A percentile compares a stretch with the other conserved stretches of the same genome.
Conservation (phyloP, 2,797 vertebrate species). For the Leuciscus waleckii region DNA sequence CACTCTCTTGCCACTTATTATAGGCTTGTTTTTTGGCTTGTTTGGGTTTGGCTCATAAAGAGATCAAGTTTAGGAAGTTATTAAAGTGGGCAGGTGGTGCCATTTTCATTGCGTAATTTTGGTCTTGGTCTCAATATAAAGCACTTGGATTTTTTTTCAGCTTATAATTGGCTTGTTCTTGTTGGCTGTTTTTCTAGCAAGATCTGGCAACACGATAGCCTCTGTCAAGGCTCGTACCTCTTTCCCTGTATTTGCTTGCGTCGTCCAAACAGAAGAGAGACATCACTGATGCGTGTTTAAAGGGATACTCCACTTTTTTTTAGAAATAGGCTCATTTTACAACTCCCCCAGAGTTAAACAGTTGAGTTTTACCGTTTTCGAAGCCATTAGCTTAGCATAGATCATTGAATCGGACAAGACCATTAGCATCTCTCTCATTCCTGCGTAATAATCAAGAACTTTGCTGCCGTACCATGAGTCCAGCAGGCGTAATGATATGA, state of each 20-base stretch:
- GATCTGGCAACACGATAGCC: background rate
- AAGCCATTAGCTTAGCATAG: no score
- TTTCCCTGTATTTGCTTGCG: background rate
- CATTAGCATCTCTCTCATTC: no score
- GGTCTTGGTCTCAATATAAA: background rate
- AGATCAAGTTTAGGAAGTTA: background rate
- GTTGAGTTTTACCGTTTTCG: no score
- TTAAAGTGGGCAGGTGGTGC: background rate
- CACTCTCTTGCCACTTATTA: background rate
- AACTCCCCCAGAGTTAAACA: no score
- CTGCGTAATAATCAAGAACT: no score
- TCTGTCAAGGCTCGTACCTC: background rate
- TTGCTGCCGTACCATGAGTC: no score
- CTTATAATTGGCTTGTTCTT: background rate
- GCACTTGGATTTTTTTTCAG: background rate
- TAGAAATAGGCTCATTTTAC: no score
- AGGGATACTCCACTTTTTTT: no score
- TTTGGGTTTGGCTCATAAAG: background rate
- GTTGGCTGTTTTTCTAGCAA: background rate
- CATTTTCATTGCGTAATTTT: background rate
- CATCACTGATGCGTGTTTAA: background rate
- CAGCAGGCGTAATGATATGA: no score
- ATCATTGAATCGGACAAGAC: no score
- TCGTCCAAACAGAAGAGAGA: background rate
- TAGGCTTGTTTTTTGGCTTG: background rate